Evolutionary conservation across 2,113 vertebrate species (phyloP).

Genomic region (Cebus imitator): DNA sequence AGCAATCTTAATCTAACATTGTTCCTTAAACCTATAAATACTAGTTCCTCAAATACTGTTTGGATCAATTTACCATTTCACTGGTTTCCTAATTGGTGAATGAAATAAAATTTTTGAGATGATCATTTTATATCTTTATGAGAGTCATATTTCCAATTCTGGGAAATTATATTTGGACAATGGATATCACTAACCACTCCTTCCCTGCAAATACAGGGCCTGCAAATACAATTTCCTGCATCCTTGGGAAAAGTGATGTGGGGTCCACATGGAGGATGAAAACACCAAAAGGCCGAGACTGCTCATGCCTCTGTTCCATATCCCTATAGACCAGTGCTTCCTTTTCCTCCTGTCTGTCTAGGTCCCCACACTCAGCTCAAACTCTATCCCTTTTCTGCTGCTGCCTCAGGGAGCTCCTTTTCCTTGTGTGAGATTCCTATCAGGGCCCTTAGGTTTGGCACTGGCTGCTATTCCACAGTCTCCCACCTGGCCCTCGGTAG

Average conservation of each 20-base stretch:
- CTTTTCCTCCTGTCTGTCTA: background rate
- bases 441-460: background rate
- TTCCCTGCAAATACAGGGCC: background rate
- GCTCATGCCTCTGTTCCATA: background rate
- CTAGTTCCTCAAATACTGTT: background rate
- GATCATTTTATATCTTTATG: background rate
- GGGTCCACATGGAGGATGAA: background rate
- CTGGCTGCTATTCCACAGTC: background rate
- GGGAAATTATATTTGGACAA: background rate
- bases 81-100: background rate
- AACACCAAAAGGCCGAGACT: background rate
- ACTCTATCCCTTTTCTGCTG: background rate
- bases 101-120: background rate
- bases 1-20: background rate
- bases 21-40: background rate
- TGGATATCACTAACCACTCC: background rate
- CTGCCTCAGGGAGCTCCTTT: background rate
- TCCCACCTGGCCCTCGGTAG: background rate
- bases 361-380: background rate
- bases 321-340: background rate
- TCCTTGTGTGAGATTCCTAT: background rate
- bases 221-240: background rate
- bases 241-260: background rate
- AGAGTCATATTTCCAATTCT: background rate
- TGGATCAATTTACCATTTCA: background rate